Percentiles rank a stretch among this genome's conserved stretches.
Conservation (phyloP, 2,797 vertebrate species). For the Pithecia hirsuta region DNA sequence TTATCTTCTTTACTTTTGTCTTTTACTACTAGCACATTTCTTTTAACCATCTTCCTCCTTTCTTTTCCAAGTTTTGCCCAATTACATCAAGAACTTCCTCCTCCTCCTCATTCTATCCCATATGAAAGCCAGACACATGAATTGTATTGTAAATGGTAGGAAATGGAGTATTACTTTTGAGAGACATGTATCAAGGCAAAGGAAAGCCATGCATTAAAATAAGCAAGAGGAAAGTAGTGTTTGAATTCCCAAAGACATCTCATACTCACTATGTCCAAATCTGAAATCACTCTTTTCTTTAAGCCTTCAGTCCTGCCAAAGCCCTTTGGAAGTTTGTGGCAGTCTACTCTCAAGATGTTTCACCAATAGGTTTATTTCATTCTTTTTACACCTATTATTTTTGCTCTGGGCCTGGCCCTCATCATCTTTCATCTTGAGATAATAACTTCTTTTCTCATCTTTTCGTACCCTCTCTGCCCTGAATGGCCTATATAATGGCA, state of each 20-base stretch:
- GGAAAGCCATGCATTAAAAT: constrained; percentile 7
- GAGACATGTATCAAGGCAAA: not conserved
- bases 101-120: not conserved
- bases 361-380: not conserved
- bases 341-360: not conserved
- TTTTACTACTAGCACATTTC: not conserved
- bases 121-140: not conserved
- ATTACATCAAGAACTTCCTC: not conserved
- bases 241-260: constrained; percentile 21
- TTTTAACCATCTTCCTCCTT: not conserved
- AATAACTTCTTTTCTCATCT: not conserved
- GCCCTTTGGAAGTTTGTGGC: not conserved
- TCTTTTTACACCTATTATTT: not conserved
- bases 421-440: not conserved
- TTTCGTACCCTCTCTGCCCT: not conserved
- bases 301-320: not conserved
- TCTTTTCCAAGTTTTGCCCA: not conserved
- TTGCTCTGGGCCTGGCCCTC: not conserved
- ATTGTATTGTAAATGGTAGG: constrained; percentile 1
- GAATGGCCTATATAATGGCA: not conserved
- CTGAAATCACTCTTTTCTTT: not conserved
- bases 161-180: not conserved
- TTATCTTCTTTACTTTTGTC: not conserved
- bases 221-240: not conserved
- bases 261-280: not conserved